Percentiles rank a stretch among this genome's conserved stretches.
These are phyloP conservation scores for Dolichopus griseipennis DNA, from an alignment of 2,888 invertebrate species.

Conservation along the genomic window DNA sequence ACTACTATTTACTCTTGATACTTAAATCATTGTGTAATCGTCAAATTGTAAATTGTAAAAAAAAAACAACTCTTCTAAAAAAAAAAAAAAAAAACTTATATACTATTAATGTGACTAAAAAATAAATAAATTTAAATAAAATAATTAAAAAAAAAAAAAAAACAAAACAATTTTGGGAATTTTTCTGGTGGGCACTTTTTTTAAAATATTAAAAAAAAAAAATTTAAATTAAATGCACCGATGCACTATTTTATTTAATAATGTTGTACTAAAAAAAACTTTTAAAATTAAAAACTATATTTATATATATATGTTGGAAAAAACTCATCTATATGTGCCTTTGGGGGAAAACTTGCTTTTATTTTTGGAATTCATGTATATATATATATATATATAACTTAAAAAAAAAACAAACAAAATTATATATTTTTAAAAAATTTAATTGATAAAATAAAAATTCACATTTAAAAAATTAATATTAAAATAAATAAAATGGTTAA, in stretches of 20 bases:
- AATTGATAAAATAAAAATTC: too few species aligned
- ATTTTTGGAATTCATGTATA: neutral
- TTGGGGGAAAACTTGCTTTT: neutral
- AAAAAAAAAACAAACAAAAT: too few species aligned
- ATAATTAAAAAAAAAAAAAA: neutral
- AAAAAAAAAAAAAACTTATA: neutral
- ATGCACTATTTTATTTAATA: neutral
- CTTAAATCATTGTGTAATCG: neutral
- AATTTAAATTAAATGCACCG: neutral
- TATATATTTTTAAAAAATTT: neutral
- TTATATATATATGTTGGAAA: too few species aligned
- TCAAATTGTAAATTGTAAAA: neutral
- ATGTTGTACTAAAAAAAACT: neutral
- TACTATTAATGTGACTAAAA: neutral
- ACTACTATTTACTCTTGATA: too few species aligned
- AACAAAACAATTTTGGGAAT: neutral
- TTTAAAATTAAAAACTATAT: neutral
- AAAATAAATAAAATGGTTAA: neutral
- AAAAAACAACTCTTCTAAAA: neutral
- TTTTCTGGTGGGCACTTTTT: neutral
- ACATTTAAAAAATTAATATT: neutral
- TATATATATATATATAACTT: neutral
- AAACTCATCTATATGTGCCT: neutral
- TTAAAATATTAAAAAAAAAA: too few species aligned
- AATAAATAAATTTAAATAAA: too few species aligned